Percentiles rank a stretch among this genome's conserved stretches.
phyloP scores from a whole-genome alignment of 2,113 vertebrate species.

The Callospermophilus lateralis region DNA sequence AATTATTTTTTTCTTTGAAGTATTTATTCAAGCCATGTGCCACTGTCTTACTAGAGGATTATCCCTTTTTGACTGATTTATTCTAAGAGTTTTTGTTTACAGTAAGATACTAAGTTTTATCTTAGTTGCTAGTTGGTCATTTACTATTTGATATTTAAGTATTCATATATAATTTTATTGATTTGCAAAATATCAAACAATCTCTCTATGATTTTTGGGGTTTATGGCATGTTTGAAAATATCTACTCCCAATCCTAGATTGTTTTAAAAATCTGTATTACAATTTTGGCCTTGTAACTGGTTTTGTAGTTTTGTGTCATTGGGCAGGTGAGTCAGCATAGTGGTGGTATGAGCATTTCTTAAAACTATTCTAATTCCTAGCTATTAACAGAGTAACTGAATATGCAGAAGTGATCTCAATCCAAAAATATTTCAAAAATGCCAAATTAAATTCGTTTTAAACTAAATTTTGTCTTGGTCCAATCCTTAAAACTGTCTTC shows the following conservation, averaged over 20 bases:
- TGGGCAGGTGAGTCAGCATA: neutral
- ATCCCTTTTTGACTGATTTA: neutral
- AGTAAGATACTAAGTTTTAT: neutral
- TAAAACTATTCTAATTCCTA: neutral
- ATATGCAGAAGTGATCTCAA: neutral
- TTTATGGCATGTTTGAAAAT: slow-evolving; percentile 33
- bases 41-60: neutral
- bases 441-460: neutral
- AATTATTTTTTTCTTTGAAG: slow-evolving; percentile 6
- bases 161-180: neutral
- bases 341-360: neutral
- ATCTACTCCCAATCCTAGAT: neutral
- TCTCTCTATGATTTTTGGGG: neutral
- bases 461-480: neutral
- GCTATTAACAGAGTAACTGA: neutral
- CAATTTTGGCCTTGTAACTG: neutral
- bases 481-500: neutral
- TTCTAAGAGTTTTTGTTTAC: neutral
- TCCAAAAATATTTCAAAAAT: neutral
- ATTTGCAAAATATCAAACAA: neutral
- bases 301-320: neutral
- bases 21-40: slow-evolving; percentile 24
- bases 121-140: neutral
- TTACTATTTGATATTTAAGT: slow-evolving; percentile 1
- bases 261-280: slow-evolving; percentile 1